phyloP scores from a whole-genome alignment of 2,888 invertebrate genomes.

The Eupithecia centaureata region DNA sequence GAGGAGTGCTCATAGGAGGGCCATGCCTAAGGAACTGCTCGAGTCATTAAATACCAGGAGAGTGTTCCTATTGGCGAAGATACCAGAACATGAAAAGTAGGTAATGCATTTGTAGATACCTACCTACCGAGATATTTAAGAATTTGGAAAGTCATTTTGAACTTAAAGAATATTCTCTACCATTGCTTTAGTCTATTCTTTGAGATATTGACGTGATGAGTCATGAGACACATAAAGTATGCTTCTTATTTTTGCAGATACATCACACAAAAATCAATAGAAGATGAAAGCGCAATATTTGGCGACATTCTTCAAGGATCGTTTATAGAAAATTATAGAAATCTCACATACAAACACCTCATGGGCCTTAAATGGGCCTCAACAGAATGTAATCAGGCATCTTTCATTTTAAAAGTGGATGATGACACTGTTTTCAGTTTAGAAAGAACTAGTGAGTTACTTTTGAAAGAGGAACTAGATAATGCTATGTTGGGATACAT shows the following conservation, averaged over 20 bases:
- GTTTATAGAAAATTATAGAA: constrained; percentile 90
- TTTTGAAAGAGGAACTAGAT: constrained; percentile 49
- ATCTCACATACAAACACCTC: constrained; percentile 91
- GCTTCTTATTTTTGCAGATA: constrained; percentile 55
- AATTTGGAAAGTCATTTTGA: no score
- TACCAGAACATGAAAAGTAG: constrained; percentile 81
- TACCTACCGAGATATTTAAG: no score
- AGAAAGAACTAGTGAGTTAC: constrained; percentile 69
- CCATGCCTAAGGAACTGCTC: constrained; percentile 85
- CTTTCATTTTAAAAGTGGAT: constrained; percentile 91
- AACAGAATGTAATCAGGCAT: constrained; percentile 83
- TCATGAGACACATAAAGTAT: no score
- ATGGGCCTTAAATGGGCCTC: constrained; percentile 92
- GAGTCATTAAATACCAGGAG: constrained; percentile 84
- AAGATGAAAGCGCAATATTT: constrained; percentile 85
- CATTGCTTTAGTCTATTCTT: no score
- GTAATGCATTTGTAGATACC: neutral
- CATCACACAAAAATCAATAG: constrained; percentile 82
- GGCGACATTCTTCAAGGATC: constrained; percentile 90
- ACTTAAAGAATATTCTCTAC: neutral
- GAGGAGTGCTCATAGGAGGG: constrained; percentile 87
- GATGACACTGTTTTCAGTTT: constrained; percentile 91
- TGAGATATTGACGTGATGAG: no score
- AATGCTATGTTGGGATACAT: constrained; percentile 86
- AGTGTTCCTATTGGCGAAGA: constrained; percentile 87